These are phyloP conservation scores for Clupea harengus DNA, from an alignment of 2,113 vertebrate species.

Conservation along the genomic window DNA sequence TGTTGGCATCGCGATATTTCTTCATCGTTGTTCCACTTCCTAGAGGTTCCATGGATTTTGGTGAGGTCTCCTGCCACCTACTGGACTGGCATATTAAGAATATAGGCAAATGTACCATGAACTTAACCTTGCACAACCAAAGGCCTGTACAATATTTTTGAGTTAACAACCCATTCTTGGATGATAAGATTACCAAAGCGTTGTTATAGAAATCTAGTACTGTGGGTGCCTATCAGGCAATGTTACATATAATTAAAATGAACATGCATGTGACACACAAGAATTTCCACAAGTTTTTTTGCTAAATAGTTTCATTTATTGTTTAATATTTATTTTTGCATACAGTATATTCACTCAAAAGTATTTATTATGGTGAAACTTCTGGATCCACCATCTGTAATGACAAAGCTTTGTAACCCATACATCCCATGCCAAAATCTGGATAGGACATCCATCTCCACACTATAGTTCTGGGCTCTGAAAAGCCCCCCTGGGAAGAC, in stretches of 20 bases:
- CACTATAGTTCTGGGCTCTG: not conserved
- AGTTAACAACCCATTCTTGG: no score
- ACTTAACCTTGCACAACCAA: no score
- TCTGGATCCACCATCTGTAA: conserved; percentile 53
- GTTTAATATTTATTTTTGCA: conserved; percentile 69
- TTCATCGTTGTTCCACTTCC: not conserved
- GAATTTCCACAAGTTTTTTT: conserved; percentile 12
- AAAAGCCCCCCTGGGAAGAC: conserved; percentile 1
- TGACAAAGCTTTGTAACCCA: conserved; percentile 29
- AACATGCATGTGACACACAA: not conserved
- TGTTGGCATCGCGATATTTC: not conserved
- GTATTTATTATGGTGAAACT: conserved; percentile 64
- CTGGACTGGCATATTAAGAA: not conserved
- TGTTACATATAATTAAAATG: no score
- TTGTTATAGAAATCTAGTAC: no score
- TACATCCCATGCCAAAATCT: conserved; percentile 34
- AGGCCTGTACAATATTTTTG: no score
- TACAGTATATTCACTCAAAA: conserved; percentile 71
- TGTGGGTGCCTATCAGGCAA: no score
- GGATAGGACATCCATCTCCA: conserved; percentile 23
- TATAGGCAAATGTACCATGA: not conserved
- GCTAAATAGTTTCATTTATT: conserved; percentile 64
- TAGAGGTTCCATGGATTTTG: not conserved
- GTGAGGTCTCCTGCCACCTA: not conserved
- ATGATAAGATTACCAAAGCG: no score